Evolutionary conservation across 2,113 vertebrate species (phyloP).

Genomic region (Micronisus gabar): DNA sequence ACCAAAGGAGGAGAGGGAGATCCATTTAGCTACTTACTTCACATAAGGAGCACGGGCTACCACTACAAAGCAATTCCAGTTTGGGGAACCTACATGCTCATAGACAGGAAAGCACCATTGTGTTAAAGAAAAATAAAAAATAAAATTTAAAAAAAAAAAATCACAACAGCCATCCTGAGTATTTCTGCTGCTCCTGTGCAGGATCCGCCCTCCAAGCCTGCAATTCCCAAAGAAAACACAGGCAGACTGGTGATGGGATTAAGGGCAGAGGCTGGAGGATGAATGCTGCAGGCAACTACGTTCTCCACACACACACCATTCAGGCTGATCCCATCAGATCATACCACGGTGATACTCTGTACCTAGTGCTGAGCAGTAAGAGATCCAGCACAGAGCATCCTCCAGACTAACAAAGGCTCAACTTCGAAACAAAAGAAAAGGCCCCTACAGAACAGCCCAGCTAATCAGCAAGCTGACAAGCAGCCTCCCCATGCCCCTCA

Average conservation of each 20-base stretch:
- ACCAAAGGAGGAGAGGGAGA: neutral
- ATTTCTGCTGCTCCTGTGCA: neutral
- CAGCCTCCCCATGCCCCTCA: rapidly evolving
- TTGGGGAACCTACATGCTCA: neutral
- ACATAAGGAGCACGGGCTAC: neutral
- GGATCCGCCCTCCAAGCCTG: neutral
- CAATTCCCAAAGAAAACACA: neutral
- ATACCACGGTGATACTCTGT: neutral
- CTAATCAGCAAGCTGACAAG: neutral
- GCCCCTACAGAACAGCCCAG: neutral
- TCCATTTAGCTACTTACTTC: neutral
- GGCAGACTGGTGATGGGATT: neutral
- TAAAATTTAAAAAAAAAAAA: neutral
- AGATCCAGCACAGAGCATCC: neutral
- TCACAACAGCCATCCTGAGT: neutral
- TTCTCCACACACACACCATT: neutral
- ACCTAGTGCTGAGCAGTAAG: neutral
- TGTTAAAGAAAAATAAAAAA: neutral
- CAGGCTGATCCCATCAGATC: neutral
- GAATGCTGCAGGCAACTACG: neutral
- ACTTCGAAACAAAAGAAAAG: neutral
- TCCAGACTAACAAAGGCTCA: neutral
- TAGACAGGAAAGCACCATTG: neutral
- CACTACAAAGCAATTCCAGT: neutral
- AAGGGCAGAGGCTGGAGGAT: neutral